Base-by-base conservation (phyloP, 2,888 invertebrate species). In the Tubulanus polymorphus region DNA sequence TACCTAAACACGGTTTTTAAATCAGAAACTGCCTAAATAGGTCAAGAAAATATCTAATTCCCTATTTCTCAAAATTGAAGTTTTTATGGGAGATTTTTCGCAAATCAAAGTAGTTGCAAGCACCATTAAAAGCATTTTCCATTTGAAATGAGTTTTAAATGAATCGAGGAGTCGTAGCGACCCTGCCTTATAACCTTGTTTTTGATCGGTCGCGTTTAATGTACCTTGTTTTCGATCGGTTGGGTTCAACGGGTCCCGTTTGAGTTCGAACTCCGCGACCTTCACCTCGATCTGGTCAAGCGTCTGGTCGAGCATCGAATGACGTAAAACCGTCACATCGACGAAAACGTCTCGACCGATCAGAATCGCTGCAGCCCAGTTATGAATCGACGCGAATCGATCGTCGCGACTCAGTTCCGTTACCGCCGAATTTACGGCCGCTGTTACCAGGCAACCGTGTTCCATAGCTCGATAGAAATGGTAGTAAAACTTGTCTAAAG, bases 241-340 rank as follows among this genome's bases (percentile, higher is more conserved):
- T 41, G 41, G 41, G 56, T 73, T 73, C 12, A 75, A 67, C n/a
- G 64, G 63, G 32, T 70, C 65, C 29, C 57, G 62, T 2, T 64
- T 64, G 3, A 51, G 51, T 20, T 63, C 60, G 25, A 67, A 65
- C 37, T 70, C 63, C 2, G 37, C 41, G 1, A 70, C 63, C 27
- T 63, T 54, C 3, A 53, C 55, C 60, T 77, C 76, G 32, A 64
- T 62, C 12, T 60, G 56, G 63, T 74, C 72, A 10, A 77, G 60
- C 25, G 57, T 53, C 63, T 75, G 75, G 53, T 77, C 73, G 52
- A 76, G 55, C 70, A 71, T 70, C 35, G 73, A 67, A 45, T 72
- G 71, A 27, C 68, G 63, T 12, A 77, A 66, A 45, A 68, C 52
- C 10, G 54, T 58, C 26, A 74, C 41, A 51, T 68, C 66, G 1